These are phyloP conservation scores for Lithophane leautieri DNA, from an alignment of 2,888 invertebrate species.

Conservation along the genomic window DNA sequence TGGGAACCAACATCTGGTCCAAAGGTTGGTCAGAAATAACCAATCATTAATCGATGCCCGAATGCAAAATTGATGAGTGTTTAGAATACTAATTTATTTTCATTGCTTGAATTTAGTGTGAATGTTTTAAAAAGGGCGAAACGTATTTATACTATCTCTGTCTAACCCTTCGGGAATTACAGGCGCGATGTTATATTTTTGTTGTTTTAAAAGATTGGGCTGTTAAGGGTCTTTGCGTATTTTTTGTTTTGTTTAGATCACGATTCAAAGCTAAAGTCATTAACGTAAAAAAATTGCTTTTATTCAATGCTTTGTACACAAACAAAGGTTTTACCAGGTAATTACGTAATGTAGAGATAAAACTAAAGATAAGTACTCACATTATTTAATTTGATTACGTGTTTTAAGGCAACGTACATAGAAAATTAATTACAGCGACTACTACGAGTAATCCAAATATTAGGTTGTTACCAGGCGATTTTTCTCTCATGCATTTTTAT, in stretches of 20 bases:
- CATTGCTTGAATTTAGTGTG: not conserved
- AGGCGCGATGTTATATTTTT: not conserved
- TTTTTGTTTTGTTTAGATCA: not conserved
- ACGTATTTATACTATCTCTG: not conserved
- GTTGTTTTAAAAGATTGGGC: not conserved
- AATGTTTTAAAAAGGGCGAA: not conserved
- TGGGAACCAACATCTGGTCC: conserved; percentile 48
- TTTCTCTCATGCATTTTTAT: not conserved
- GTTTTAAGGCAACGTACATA: not conserved
- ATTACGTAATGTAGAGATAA: not conserved
- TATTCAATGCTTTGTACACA: not conserved
- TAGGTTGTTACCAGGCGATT: not conserved
- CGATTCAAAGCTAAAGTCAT: not conserved
- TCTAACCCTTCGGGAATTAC: not conserved
- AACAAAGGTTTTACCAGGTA: not conserved
- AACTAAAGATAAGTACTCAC: not conserved
- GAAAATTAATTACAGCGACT: not conserved
- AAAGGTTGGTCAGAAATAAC: conserved; percentile 33
- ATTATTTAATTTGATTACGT: too few relatives aligned
- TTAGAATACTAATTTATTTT: not conserved
- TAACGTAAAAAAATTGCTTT: not conserved
- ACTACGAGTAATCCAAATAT: not conserved
- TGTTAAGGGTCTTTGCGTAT: too few relatives aligned
- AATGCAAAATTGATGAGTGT: conserved; percentile 2
- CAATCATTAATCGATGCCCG: conserved; percentile 11